These are phyloP conservation scores for Manis javanica DNA, from an alignment of 2,797 vertebrate species.

Conservation along the genomic window DNA sequence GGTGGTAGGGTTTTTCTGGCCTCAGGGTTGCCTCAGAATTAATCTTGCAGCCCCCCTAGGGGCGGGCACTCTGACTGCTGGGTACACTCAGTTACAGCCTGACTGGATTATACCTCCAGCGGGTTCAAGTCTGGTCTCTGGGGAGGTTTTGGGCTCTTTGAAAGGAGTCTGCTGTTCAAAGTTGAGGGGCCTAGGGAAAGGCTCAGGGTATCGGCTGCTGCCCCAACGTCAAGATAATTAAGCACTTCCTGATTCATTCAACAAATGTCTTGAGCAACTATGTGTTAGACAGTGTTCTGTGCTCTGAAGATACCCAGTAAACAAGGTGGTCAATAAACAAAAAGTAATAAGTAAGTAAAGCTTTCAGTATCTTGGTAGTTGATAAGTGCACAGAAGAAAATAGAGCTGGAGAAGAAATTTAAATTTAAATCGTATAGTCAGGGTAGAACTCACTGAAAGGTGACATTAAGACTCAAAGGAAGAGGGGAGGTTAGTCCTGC, in stretches of 20 bases:
- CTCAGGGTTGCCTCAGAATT: neutral
- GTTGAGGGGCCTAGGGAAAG: neutral
- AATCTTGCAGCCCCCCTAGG: neutral
- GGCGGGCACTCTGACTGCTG: neutral
- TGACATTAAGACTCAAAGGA: neutral
- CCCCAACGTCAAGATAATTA: neutral
- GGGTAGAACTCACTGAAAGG: neutral
- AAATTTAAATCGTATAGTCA: neutral
- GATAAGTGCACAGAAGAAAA: neutral
- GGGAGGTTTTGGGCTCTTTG: neutral
- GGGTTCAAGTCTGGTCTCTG: neutral
- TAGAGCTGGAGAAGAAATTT: neutral
- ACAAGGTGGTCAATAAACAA: neutral
- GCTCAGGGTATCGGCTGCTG: neutral
- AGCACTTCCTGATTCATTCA: neutral
- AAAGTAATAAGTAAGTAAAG: neutral
- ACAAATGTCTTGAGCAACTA: neutral
- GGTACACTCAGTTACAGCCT: neutral
- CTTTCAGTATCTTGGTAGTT: neutral
- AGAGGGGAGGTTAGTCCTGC: neutral
- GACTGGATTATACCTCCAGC: neutral
- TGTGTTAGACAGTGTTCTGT: neutral
- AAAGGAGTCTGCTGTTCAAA: neutral
- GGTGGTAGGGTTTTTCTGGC: neutral
- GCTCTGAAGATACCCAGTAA: neutral